These are phyloP conservation scores for Metellina segmentata DNA, from an alignment of 2,888 invertebrate species.

Conservation along the genomic window DNA sequence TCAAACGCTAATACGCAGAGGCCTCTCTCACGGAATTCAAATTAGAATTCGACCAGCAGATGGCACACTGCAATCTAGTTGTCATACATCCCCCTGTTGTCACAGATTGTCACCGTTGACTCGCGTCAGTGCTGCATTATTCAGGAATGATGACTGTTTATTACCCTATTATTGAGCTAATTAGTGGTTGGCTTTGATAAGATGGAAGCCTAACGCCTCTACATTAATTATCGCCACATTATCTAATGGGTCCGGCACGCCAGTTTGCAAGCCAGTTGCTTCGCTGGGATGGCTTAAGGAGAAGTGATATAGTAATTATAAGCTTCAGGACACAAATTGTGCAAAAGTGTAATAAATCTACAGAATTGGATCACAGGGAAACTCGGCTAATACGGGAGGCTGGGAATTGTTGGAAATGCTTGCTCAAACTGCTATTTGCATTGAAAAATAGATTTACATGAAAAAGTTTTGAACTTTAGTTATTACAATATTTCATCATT, in stretches of 20 bases:
- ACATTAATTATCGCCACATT: neutral
- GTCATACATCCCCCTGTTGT: neutral
- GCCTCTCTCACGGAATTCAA: neutral
- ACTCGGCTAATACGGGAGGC: too few species aligned
- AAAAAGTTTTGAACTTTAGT: neutral
- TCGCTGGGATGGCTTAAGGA: neutral
- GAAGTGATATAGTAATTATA: neutral
- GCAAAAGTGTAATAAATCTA: neutral
- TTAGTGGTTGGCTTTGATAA: neutral
- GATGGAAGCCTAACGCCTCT: neutral
- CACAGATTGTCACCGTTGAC: neutral
- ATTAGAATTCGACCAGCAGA: neutral
- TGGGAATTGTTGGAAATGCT: too few species aligned
- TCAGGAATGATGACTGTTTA: neutral
- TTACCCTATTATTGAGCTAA: neutral
- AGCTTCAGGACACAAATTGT: neutral
- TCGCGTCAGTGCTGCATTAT: neutral
- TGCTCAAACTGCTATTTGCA: too few species aligned
- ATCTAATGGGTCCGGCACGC: neutral
- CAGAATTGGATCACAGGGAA: too few species aligned
- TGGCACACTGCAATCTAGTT: neutral
- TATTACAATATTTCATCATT: too few species aligned
- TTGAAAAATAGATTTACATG: neutral
- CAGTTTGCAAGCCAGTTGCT: neutral
- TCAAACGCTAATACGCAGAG: neutral